phyloP scores from a whole-genome alignment of 1,140 invertebrate genomes.

The Cryptotermes secundus region DNA sequence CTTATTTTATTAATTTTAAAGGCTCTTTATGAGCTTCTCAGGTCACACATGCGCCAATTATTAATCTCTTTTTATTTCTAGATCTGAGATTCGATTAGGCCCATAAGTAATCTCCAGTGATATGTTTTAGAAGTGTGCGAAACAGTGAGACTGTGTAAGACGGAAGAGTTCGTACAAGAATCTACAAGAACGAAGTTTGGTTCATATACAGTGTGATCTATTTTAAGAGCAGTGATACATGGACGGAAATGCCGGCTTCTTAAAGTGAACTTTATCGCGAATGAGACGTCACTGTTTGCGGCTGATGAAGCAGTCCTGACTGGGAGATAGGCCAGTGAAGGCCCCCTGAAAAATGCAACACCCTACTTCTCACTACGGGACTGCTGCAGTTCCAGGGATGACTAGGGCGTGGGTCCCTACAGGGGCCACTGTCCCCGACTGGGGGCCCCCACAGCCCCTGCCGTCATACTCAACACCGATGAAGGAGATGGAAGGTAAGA shows the following conservation, averaged over 20 bases:
- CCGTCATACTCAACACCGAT: not conserved
- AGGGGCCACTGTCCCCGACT: not conserved
- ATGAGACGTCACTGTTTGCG: not conserved
- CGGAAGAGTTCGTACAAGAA: too few relatives aligned
- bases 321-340: not conserved
- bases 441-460: not conserved
- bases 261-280: not conserved
- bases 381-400: not conserved
- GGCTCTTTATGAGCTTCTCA: too few relatives aligned
- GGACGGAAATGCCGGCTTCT: not conserved
- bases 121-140: too few relatives aligned
- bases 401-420: not conserved
- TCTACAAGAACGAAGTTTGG: too few relatives aligned
- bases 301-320: not conserved
- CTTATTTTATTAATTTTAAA: too few relatives aligned
- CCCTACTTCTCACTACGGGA: not conserved
- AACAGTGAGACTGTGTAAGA: too few relatives aligned
- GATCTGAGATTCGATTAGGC: too few relatives aligned
- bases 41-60: too few relatives aligned
- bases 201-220: not conserved
- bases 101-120: too few relatives aligned
- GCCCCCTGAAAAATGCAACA: constrained; percentile 1
- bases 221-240: not conserved
- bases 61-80: too few relatives aligned
- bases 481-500: constrained; percentile 4